phyloP scores from a whole-genome alignment of 2,113 vertebrate species.

The Pantherophis guttatus region DNA sequence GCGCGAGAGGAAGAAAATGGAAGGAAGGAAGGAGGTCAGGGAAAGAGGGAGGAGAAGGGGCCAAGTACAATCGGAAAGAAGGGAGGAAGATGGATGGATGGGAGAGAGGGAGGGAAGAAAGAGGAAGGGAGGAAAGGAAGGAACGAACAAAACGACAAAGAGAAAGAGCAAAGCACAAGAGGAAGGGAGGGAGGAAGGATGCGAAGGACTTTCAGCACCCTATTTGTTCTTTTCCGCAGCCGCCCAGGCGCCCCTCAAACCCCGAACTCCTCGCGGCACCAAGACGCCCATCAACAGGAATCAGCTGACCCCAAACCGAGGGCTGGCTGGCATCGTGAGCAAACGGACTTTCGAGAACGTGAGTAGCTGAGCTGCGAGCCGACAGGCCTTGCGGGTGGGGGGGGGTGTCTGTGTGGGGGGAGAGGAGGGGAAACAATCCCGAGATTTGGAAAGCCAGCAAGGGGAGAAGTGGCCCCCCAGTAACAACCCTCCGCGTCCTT shows the following conservation, averaged over 20 bases:
- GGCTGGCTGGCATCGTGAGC: conserved; percentile 78
- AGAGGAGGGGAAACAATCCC: neutral
- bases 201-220: rapidly evolving
- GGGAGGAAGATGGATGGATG: too few species aligned
- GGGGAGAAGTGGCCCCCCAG: neutral
- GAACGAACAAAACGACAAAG: too few species aligned
- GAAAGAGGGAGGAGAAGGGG: neutral
- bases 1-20: neutral
- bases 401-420: rapidly evolving
- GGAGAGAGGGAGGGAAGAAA: too few species aligned
- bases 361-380: conserved; percentile 47
- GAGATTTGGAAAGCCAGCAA: neutral
- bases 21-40: neutral
- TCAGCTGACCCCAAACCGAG: conserved; percentile 84
- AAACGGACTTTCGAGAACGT: conserved; percentile 86
- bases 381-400: neutral
- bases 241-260: conserved; percentile 85
- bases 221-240: conserved; percentile 60
- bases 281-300: conserved; percentile 91
- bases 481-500: neutral
- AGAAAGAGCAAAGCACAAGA: too few species aligned
- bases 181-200: neutral
- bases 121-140: too few species aligned
- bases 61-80: too few species aligned
- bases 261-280: conserved; percentile 85